Evolutionary conservation across 2,888 invertebrate species (phyloP), one percentile per base, ranked within the genome.

Genomic region (Leuctra nigra): DNA sequence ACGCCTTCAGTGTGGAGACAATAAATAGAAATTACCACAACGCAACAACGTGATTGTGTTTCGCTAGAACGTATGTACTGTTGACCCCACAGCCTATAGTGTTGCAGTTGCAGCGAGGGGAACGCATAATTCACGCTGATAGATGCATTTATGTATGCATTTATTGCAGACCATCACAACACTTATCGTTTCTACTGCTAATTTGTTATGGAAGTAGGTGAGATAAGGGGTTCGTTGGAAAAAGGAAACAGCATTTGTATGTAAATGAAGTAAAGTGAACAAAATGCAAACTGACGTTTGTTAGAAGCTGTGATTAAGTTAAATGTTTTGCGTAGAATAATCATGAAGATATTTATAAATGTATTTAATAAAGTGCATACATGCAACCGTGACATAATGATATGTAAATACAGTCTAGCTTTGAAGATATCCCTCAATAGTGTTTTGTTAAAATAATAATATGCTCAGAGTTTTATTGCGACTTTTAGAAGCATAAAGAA

Each of bases 171-270:
- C 6, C 11, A 7, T 11, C 11, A 7, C 11, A 7, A 29, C 11
- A 22, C 20, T 44, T 44, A 44, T 44, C 23, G 44, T 44, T 44
- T 22, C 23, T 44, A 44, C 20, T 20, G n/a, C 22, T 11, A 22
- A 44, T 22, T 44, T 44, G 44, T 44, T 44, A 44, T 44, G 44
- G 44, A 44, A 44, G 44, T 44, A 23, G 44, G 44, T 44, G 44
- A 44, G 44, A 44, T 44, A 44, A 44, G 20, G n/a, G n/a, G 9
- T 20, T 16, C 7, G 20, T 20, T 16, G n/a, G n/a, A 22, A 44
- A 23, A 44, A 23, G 22, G n/a, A 20, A 44, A 44, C 22, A 22
- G 23, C 23, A 7, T 44, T 44, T 20, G 18, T 44, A 44, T 23
- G 44, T 22, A 44, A 44, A 44, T 44, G 23, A 9, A 23, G 18